Evolutionary conservation across 2,888 invertebrate genomes (phyloP).

Genomic region (Cloeon dipterum): DNA sequence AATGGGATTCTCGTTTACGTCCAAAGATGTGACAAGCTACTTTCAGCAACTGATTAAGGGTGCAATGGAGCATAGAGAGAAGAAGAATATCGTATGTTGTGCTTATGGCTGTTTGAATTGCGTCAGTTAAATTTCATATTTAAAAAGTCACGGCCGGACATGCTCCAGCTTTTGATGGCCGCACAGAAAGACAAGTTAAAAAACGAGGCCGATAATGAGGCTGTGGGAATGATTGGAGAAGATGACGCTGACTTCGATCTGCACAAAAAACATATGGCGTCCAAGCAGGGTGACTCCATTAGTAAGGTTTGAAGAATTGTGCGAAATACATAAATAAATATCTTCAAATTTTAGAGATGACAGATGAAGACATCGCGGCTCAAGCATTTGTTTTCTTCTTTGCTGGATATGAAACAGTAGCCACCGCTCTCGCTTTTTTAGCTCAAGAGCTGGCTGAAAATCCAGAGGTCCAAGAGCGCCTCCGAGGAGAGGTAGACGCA

Average conservation of each 20-base stretch:
- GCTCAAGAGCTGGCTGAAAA: too few relatives aligned
- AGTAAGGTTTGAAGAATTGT: too few relatives aligned
- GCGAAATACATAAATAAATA: too few relatives aligned
- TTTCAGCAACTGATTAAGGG: constrained; percentile 23
- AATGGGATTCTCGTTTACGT: constrained; percentile 1
- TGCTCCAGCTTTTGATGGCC: constrained; percentile 1
- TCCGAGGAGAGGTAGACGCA: too few relatives aligned
- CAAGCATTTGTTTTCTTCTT: too few relatives aligned
- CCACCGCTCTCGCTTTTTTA: too few relatives aligned
- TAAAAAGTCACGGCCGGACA: background rate
- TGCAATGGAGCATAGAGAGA: constrained; percentile 23
- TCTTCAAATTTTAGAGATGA: too few relatives aligned
- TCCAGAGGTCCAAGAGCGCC: too few relatives aligned
- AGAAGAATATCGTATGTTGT: constrained; percentile 12
- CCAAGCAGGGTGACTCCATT: background rate
- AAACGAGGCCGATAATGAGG: background rate
- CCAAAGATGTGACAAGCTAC: constrained; percentile 10
- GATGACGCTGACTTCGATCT: too few relatives aligned
- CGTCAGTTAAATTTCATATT: background rate
- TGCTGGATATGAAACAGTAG: too few relatives aligned
- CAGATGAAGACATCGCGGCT: too few relatives aligned
- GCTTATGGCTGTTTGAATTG: background rate
- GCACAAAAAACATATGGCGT: background rate
- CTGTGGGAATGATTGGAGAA: background rate
- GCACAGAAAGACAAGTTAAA: background rate